Evolutionary conservation across 2,888 invertebrate species (phyloP).

Genomic region (Scaptomyza cyrtandrae): DNA sequence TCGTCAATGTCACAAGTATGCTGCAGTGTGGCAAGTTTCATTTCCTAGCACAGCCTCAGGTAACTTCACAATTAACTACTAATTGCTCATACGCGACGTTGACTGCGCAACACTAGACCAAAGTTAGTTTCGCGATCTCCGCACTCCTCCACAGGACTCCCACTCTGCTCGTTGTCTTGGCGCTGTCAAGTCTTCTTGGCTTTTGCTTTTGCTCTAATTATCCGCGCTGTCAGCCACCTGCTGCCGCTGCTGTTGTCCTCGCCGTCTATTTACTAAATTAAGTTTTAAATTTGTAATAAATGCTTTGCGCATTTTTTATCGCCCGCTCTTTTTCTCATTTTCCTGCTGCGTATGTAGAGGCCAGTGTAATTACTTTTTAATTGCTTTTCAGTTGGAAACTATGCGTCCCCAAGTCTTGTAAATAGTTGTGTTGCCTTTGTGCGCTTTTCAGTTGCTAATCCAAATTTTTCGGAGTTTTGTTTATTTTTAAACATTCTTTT

Average conservation of each 20-base stretch:
- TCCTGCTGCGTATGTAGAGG: constrained; percentile 36
- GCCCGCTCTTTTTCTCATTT: not conserved
- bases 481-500: not conserved
- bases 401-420: constrained; percentile 42
- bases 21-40: constrained; percentile 52
- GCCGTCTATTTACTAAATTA: constrained; percentile 73
- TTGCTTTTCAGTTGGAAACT: constrained; percentile 73
- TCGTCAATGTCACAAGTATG: constrained; percentile 75
- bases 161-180: not conserved
- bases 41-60: constrained; percentile 58
- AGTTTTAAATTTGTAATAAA: constrained; percentile 81
- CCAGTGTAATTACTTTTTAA: constrained; percentile 78
- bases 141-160: not conserved
- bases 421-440: constrained; percentile 65
- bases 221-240: constrained; percentile 66
- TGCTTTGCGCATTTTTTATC: constrained; percentile 63
- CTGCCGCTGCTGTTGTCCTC: constrained; percentile 32
- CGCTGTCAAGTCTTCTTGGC: constrained; percentile 21
- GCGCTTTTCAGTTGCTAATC: constrained; percentile 30
- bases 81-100: constrained; percentile 79
- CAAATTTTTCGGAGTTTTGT: constrained; percentile 32
- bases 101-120: constrained; percentile 56
- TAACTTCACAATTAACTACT: constrained; percentile 79
- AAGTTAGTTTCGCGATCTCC: constrained; percentile 47
- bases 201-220: constrained; percentile 69